Evolutionary conservation across 2,113 vertebrate species (phyloP), one percentile per base, ranked within the genome.

Genomic region (Ariopsis seemanni): DNA sequence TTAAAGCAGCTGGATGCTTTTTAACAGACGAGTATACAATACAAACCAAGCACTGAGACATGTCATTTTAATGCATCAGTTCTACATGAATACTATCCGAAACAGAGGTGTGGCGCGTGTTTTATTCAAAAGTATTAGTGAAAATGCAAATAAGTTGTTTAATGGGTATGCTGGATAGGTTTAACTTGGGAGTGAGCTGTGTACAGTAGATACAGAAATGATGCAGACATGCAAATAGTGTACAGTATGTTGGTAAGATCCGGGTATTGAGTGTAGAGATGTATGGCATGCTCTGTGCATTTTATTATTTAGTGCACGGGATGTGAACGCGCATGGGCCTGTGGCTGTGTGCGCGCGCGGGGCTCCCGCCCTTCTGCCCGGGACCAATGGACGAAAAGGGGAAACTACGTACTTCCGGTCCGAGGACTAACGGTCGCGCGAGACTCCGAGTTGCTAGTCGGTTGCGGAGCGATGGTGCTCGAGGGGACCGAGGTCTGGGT

Each of bases 391-490:
- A 80, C 7, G 91, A 72, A 75, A 77, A 85, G 83, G 74, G 85
- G 81, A 83, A 27, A 81, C 72, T 82, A 71, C 90, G 89, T 92
- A 91, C 93, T 93, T 95, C 94, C 92, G 90, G 91, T 91, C 86
- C 67, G 87, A 74, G 90, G 82, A 90, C 90, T 86, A 83, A 86
- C 89, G 78, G 90, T 27, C 52, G 75, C 12, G 50, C 75, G 92
- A 89, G 92, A 89, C 88, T 86, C 91, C 57, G 89, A 90, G 65
- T 27, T 90, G 89, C 91, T 88, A 88, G 90, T 91, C 74, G 91
- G 90, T 92, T 91, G 74, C 84, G 95, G 93, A 95, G 94, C 92
- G 90, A 95, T 95, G 95, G 87, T 94, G 92, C 90, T 91, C 27
- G 91, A 48, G 86, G 92, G 91, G 79, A 80, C 89, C 88, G 78